Conservation (phyloP, 2,888 invertebrate genomes). For the Xanthorhoe spadicearia region DNA sequence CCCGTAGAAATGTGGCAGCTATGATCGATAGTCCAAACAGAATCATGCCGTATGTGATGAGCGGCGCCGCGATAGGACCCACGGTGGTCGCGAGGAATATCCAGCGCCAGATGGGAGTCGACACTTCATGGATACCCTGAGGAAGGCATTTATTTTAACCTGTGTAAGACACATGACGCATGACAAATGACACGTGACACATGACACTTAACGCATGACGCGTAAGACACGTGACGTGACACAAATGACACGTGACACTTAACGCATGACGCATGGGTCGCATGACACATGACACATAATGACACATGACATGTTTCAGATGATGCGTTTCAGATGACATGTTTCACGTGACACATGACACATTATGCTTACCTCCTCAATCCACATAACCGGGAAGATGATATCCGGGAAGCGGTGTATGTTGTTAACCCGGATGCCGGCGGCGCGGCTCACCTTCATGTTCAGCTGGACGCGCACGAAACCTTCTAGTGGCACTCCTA, state of each 20-base stretch:
- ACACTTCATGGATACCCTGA: slow-evolving; percentile 91
- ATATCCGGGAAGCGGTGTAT: slow-evolving; percentile 92
- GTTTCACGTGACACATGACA: too few relatives aligned
- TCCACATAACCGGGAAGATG: slow-evolving; percentile 94
- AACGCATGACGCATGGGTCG: too few relatives aligned
- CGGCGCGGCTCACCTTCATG: slow-evolving; percentile 90
- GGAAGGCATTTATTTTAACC: slow-evolving; percentile 26
- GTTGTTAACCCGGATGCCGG: slow-evolving; percentile 85
- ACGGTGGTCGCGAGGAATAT: slow-evolving; percentile 92
- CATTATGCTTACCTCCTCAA: slow-evolving; percentile 89
- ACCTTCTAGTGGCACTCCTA: slow-evolving; percentile 93
- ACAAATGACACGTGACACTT: too few relatives aligned
- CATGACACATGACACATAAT: too few relatives aligned
- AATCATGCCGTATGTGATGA: slow-evolving; percentile 89
- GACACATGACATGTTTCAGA: too few relatives aligned
- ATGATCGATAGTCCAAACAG: slow-evolving; percentile 87
- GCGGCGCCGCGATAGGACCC: slow-evolving; percentile 88
- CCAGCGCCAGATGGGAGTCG: slow-evolving; percentile 92
- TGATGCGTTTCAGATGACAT: too few relatives aligned
- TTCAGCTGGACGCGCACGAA: slow-evolving; percentile 93
- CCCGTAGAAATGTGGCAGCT: slow-evolving; percentile 87
- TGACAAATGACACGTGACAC: too few relatives aligned
- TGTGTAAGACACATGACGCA: too few relatives aligned
- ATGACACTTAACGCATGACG: too few relatives aligned
- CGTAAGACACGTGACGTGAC: too few relatives aligned